Conservation (phyloP, 2,888 invertebrate genomes). For the Taenaris catops region DNA sequence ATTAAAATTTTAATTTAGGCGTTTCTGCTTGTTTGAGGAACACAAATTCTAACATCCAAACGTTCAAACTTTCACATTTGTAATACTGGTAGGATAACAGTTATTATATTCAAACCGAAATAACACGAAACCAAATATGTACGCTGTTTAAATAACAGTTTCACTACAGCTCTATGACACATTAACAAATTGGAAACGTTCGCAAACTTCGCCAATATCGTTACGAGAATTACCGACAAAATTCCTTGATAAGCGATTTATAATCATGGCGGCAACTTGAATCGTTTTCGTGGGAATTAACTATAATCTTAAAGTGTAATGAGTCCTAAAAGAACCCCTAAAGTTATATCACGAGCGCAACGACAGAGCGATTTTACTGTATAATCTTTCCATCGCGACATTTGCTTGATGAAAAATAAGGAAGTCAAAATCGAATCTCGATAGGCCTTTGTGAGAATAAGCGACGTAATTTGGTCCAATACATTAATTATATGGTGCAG, state of each 20-base stretch:
- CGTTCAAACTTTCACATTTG: neutral
- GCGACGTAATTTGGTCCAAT: conserved; percentile 15
- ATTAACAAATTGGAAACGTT: conserved; percentile 48
- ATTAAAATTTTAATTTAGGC: too few relatives aligned
- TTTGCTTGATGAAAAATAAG: conserved; percentile 11
- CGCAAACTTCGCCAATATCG: conserved; percentile 65
- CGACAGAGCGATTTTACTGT: conserved; percentile 2
- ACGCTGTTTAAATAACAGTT: conserved; percentile 4
- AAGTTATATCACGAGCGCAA: conserved; percentile 3
- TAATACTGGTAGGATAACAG: neutral
- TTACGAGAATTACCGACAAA: conserved; percentile 43
- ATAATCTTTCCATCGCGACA: conserved; percentile 10
- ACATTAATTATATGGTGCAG: conserved; percentile 11
- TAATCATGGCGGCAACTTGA: conserved; percentile 50
- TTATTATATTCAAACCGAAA: too few relatives aligned
- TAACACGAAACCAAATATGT: conserved; percentile 1
- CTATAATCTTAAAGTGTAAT: conserved; percentile 41
- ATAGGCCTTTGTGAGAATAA: conserved; percentile 10
- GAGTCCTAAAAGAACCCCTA: conserved; percentile 20
- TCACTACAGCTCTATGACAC: conserved; percentile 31
- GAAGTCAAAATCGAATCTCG: conserved; percentile 12
- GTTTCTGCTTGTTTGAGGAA: too few relatives aligned
- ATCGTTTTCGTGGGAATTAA: conserved; percentile 39
- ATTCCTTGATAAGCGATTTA: conserved; percentile 71
- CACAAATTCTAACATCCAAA: neutral